A percentile compares a stretch with the other conserved stretches of the same genome.
Conservation (phyloP, 2,888 invertebrate species). For the Drosophila atripex region DNA sequence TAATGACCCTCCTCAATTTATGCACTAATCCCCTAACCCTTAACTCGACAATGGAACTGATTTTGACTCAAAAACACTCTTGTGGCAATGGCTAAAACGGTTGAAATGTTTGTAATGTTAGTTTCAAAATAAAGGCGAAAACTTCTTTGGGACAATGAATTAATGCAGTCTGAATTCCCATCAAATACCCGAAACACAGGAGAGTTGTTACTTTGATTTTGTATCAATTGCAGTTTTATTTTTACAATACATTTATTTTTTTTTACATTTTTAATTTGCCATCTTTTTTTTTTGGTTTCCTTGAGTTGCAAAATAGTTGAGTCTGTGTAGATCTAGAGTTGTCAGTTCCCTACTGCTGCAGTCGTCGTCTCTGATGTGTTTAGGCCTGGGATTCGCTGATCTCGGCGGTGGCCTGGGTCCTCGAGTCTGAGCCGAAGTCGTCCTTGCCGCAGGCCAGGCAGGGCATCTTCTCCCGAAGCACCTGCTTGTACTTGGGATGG, state of each 20-base stretch:
- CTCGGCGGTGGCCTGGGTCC: conserved; percentile 81
- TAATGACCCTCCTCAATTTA: conserved; percentile 26
- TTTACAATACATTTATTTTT: conserved; percentile 35
- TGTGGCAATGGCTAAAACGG: conserved; percentile 21
- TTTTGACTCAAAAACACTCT: background rate
- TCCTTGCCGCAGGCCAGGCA: conserved; percentile 85
- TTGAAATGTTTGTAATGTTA: conserved; percentile 71
- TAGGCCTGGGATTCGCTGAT: conserved; percentile 81
- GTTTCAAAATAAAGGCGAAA: conserved; percentile 61
- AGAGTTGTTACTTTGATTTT: conserved; percentile 66
- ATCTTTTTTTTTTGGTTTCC: conserved; percentile 63
- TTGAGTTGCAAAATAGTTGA: conserved; percentile 41
- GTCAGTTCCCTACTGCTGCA: conserved; percentile 65
- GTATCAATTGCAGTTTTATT: conserved; percentile 76
- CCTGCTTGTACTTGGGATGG: conserved; percentile 87
- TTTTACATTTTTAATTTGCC: conserved; percentile 59
- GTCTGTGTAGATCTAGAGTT: conserved; percentile 58
- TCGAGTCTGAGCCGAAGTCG: conserved; percentile 67
- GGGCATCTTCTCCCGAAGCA: conserved; percentile 86
- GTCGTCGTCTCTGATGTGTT: conserved; percentile 61
- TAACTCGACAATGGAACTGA: conserved; percentile 15
- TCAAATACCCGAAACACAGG: background rate
- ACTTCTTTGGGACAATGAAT: conserved; percentile 58
- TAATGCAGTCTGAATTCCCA: too few species aligned
- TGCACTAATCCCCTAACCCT: background rate